Evolutionary conservation across 2,888 invertebrate species (phyloP), one percentile per base, ranked within the genome.

Genomic region (Macrophya annulata): DNA sequence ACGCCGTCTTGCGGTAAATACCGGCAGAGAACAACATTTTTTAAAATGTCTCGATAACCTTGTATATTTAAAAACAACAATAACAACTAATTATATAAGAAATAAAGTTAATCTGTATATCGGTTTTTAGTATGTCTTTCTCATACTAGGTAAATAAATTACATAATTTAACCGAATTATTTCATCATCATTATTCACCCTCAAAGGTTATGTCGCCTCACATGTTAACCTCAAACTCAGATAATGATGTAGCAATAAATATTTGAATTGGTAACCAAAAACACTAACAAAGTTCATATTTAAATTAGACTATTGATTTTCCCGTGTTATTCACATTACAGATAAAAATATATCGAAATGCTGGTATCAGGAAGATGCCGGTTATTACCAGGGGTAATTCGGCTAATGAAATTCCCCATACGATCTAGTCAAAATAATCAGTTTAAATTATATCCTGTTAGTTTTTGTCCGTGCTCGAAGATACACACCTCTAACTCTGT

Each of bases 331-430:
- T 68, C 6, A 79, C 85, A 1, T 88, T 89, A 6, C 86, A 89
- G 89, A 85, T 86, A 10, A n/a, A 31, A 62, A 25, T 48, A 84
- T 43, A 84, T 40, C 86, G 86, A 68, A 74, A 89, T 88, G 88
- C 86, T 87, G 85, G 86, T 85, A 51, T 51, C 88, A 76, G 74
- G 74, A 43, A 86, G 84, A 86, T 88, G 87, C 84, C 85, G 84
- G 31, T 65, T 85, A 51, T 71, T 87, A 37, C 84, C 48, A 12
- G 85, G 81, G 48, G 72, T 86, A 12, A 76, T 87, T 15, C 81
- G 40, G 51, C 62, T 86, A 48, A 76, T 86, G 10, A 86, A 79
- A 77, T 84, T 21, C n/a, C 12, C 86, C 68, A 83, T 68, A 84
- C 71, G 72, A 45, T 86, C 86, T 87, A 88, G 88, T 83, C 85